Percentiles rank a stretch among this genome's conserved stretches.
Evolutionary conservation across 1,140 invertebrate species (phyloP).

Genomic region (Euura saliciscinereae): DNA sequence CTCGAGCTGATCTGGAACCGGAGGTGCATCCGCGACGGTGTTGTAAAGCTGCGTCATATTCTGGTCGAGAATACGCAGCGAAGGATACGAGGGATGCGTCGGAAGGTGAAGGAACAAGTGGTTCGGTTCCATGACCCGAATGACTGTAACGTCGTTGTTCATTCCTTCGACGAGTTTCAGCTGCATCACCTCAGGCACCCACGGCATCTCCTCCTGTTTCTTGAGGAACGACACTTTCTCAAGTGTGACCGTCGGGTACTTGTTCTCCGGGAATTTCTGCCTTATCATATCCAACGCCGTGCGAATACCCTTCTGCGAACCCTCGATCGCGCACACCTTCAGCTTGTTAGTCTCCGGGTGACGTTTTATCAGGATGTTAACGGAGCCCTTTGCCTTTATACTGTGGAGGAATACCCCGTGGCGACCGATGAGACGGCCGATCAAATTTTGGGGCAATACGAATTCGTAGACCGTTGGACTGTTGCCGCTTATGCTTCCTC

Average conservation of each 20-base stretch:
- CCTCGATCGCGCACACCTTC: constrained; percentile 86
- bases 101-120: constrained; percentile 94
- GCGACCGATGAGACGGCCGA: constrained; percentile 87
- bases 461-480: constrained; percentile 71
- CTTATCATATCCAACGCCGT: constrained; percentile 82
- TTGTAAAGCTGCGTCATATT: constrained; percentile 74
- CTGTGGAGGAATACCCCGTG: constrained; percentile 81
- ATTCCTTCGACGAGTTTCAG: constrained; percentile 86
- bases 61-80: constrained; percentile 77
- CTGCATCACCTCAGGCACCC: constrained; percentile 59
- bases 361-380: constrained; percentile 78
- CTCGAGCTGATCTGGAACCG: constrained; percentile 67
- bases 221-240: constrained; percentile 70
- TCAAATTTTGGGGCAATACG: constrained; percentile 77
- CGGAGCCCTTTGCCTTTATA: constrained; percentile 79
- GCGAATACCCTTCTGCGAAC: constrained; percentile 77
- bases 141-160: constrained; percentile 91
- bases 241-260: constrained; percentile 79
- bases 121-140: constrained; percentile 80
- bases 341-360: constrained; percentile 72
- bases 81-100: constrained; percentile 88
- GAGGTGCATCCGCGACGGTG: constrained; percentile 66
- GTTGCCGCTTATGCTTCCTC: constrained; percentile 66
- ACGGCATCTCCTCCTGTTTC: constrained; percentile 33
- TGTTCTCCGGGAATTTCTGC: constrained; percentile 79